Conservation (phyloP, 2,113 vertebrate genomes). For the Cottus gobio region DNA sequence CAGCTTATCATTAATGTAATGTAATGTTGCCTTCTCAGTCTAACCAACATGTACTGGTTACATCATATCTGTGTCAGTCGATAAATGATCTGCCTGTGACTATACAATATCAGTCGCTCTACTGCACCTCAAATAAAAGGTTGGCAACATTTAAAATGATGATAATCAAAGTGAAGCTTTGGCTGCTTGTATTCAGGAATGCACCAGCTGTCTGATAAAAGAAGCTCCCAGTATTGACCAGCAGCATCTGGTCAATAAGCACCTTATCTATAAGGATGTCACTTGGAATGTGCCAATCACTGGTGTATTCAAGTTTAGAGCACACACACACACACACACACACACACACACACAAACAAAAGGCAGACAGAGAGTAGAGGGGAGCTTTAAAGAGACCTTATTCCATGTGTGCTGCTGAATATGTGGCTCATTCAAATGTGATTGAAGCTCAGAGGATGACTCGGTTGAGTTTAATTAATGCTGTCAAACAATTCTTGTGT, state of each 20-base stretch:
- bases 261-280: too few relatives aligned
- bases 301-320: conserved; percentile 56
- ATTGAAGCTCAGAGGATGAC: conserved; percentile 63
- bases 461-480: conserved; percentile 76
- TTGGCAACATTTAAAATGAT: conserved; percentile 39
- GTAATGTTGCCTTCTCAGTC: not conserved
- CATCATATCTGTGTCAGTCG: too few relatives aligned
- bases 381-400: conserved; percentile 49
- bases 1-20: not conserved
- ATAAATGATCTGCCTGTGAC: not conserved
- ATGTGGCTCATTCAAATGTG: conserved; percentile 70
- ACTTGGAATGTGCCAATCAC: conserved; percentile 44
- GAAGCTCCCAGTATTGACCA: conserved; percentile 60
- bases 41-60: not conserved
- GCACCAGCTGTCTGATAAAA: conserved; percentile 39
- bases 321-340: not conserved
- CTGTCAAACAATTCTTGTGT: conserved; percentile 66
- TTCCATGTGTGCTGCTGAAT: conserved; percentile 46
- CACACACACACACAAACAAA: conserved; percentile 5
- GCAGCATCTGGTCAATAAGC: too few relatives aligned
- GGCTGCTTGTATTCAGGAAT: conserved; percentile 43
- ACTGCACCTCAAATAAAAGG: conserved; percentile 30
- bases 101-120: conserved; percentile 12
- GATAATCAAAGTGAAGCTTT: conserved; percentile 25
- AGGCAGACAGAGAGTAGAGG: conserved; percentile 13